A percentile compares a stretch with the other conserved stretches of the same genome.
These are phyloP conservation scores for Xiphophorus couchianus DNA, from an alignment of 2,113 vertebrate species.

Conservation along the genomic window DNA sequence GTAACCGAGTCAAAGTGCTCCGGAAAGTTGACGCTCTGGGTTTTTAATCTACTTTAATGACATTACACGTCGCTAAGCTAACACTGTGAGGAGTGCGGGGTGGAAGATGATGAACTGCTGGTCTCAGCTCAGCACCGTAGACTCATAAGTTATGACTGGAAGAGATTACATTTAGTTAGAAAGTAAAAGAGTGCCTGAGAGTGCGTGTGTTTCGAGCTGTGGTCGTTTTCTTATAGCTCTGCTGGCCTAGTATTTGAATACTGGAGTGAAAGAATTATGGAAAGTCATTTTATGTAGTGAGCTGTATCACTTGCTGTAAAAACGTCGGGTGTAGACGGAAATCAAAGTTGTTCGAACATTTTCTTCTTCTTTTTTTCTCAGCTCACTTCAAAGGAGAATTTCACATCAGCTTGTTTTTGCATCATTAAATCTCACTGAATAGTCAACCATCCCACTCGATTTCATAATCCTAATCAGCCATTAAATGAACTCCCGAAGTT, in stretches of 20 bases:
- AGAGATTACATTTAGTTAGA: conserved; percentile 55
- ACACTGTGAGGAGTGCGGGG: conserved; percentile 35
- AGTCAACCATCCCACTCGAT: conserved; percentile 37
- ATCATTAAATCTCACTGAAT: conserved; percentile 50
- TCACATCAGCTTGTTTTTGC: conserved; percentile 38
- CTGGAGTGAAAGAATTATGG: conserved; percentile 9
- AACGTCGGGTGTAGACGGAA: background rate
- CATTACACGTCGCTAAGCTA: conserved; percentile 61
- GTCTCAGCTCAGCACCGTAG: conserved; percentile 37
- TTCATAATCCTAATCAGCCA: conserved; percentile 63
- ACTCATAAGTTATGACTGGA: conserved; percentile 54
- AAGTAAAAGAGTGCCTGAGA: conserved; percentile 11
- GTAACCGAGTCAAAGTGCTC: conserved; percentile 36
- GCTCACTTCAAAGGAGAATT: conserved; percentile 23
- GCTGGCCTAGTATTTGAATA: conserved; percentile 8
- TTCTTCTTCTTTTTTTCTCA: background rate
- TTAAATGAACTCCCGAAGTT: conserved; percentile 64
- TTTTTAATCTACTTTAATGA: conserved; percentile 69
- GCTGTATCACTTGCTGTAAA: conserved; percentile 20
- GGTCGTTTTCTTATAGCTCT: background rate
- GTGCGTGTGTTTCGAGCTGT: background rate
- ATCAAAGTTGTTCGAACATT: conserved; percentile 15
- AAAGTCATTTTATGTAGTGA: conserved; percentile 10
- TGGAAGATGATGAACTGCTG: conserved; percentile 61
- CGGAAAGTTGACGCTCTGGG: conserved; percentile 45